Evolutionary conservation across 2,888 invertebrate genomes (phyloP), one percentile per base, ranked within the genome.

Genomic region (Aspidiotus destructor): DNA sequence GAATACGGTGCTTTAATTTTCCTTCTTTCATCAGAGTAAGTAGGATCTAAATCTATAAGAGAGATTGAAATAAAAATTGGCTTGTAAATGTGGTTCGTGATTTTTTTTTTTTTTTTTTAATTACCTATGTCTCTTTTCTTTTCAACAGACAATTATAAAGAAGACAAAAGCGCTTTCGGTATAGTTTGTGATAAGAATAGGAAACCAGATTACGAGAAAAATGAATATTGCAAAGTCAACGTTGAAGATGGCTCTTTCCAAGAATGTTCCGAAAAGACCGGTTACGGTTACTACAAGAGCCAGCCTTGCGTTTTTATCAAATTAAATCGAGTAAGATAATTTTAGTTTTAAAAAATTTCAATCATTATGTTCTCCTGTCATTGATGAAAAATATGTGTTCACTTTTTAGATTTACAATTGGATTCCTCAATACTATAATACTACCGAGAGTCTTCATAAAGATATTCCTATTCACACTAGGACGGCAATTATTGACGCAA

Each of bases 251-350:
- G 28, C 5, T 28, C 75, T 5, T 80, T 82, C 73, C 82, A 81
- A 0, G 77, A 78, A 3, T 87, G 87, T 73, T 75, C 77, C 1
- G 72, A 73, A 1, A 75, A 79, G 7, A 67, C 67, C 53, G 74
- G 77, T 10, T 93, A 86, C 75, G 89, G 92, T 10, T 92, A 85
- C 76, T 81, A 82, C 69, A 79, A 81, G 60, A 85, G 86, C n/a
- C 81, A 84, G 53, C 93, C 93, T 7, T 94, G 94, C 77, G 79
- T 94, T 71, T 85, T 91, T 74, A 80, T 94, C 70, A 93, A 93
- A 77, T 78, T 94, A 65, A 94, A 94, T 77, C 87, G 84, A 79
- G 88, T 87, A 77, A 78, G 77, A 75, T 52, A 13, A 41, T 44
- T 52, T 10, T 28, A 48, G 9, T 44, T 40, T 52, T 28, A 53